Base-by-base conservation (phyloP, 1,140 invertebrate genomes). In the Cheumatopsyche charites region DNA sequence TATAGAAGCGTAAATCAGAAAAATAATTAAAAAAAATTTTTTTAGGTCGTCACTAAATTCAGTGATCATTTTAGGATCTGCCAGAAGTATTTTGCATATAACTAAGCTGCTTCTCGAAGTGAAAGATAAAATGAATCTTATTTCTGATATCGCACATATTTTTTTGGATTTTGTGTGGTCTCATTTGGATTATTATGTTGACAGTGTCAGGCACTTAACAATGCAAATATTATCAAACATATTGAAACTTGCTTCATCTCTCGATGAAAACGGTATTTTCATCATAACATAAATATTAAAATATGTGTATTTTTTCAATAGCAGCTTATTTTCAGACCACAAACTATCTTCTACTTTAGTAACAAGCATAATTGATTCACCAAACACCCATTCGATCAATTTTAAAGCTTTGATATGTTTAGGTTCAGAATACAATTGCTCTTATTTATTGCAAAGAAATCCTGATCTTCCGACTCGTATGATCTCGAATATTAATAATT, bases 151-250 rank as follows among this genome's bases (percentile, higher is more conserved):
- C n/a, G 74, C 79, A 11, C 78, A 78, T 0, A 21, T 13, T 1
- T 73, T 84, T 68, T 73, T 85, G 5, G 29, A 65, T 47, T 84
- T 81, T 70, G 77, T 82, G 7, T 86, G 84, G 84, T 43, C 78
- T 0, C 81, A 86, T 73, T 76, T 88, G 5, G 81, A 88, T 26
- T 83, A 87, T 73, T 79, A 85, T 73, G 82, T 88, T 72, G 87
- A 88, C 76, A 85, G 84, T 43, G 85, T 88, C n/a, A 78, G 85
- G 0, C 87, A 89, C 77, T 78, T 87, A 17, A 78, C 81, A 4
- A 80, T 79, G 1, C 81, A 84, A 67, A 73, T 83, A 1, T 70
- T 86, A 17, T 75, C 67, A 4, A 81, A 82, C 71, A 77, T 86
- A 25, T 77, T 86, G 0, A 80, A 79, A 67, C 78, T 82, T 73